Evolutionary conservation across 1,140 invertebrate species (phyloP).

Genomic region (Pseudobourletiella spinata): DNA sequence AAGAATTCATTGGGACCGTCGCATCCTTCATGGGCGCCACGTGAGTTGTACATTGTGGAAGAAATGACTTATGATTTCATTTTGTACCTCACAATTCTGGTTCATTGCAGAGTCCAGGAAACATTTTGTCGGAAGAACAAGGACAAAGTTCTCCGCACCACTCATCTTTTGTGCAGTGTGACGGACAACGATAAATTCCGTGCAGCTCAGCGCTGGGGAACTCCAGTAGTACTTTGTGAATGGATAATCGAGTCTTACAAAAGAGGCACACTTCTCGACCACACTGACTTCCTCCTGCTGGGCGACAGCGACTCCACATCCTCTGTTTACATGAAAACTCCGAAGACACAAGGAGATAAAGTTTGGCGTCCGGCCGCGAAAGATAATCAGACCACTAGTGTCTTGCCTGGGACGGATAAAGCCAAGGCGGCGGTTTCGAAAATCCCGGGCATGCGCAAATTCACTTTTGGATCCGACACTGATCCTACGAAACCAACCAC

Average conservation of each 20-base stretch:
- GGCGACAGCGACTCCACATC: neutral
- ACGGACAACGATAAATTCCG: slow-evolving; percentile 1
- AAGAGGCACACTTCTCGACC: neutral
- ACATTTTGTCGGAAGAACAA: neutral
- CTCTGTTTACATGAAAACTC: neutral
- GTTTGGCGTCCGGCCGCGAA: neutral
- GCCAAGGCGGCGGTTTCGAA: neutral
- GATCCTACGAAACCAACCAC: neutral
- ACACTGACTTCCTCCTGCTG: neutral
- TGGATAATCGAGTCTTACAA: neutral
- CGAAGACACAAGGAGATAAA: neutral
- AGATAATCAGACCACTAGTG: neutral
- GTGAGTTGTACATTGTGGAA: neutral
- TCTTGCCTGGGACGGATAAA: neutral
- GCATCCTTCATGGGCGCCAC: neutral
- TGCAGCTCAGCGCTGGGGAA: neutral
- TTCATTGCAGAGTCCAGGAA: slow-evolving; percentile 7
- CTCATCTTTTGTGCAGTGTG: neutral
- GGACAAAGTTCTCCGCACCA: neutral
- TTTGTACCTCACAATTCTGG: neutral
- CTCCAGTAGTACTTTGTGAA: neutral
- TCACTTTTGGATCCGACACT: neutral
- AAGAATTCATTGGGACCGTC: neutral
- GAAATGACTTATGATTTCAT: neutral
- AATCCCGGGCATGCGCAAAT: neutral